Base-by-base conservation (phyloP, 2,888 invertebrate species). In the Salpingus planirostris region DNA sequence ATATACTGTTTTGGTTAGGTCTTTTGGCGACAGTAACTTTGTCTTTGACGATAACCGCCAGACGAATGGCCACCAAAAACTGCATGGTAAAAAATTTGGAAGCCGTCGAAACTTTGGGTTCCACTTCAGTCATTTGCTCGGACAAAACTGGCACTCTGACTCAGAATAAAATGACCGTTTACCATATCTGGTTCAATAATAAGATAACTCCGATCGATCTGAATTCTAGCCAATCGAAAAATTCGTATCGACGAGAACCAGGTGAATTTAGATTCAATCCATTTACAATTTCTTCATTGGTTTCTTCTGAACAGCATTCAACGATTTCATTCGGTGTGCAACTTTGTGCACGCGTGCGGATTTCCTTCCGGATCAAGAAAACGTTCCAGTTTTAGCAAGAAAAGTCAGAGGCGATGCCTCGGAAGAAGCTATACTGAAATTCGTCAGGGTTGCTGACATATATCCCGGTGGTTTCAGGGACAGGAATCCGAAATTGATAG, bases 21-120 rank as follows among this genome's bases (percentile, higher is more conserved):
- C 66, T 84, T 7, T 64, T 85, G 26, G 80, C 82, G 3, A 85
- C 85, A 15, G 84, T 86, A 11, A 85, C 85, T 1, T 83, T 80
- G 11, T 80, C 81, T 50, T 61, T 86, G 43, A 83, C 84, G 0
- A 65, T 87, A 36, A 83, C 84, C 3, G 84, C 85, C 15, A 82
- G 84, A 59, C 70, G 80, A 54, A 86, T 84, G 84, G 84, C 86
- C 4, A 70, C 69, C 23, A 84, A 83, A 64, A 86, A 86, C 57
- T 87, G 86, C 52, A 62, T 85, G 24, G 81, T 85, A 3, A 84
- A 84, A 62, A 83, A 85, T 60, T 60, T 85, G 44, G 83, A 85
- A 59, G 82, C 82, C 21, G 84, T 86, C 1, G 84, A 85, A 62
- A 84, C 84, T 0, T 66, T 85, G 3, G 84, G 84, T 4, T 83